Evolutionary conservation across 2,888 invertebrate genomes (phyloP).

Genomic region (Hydropsyche betteni): DNA sequence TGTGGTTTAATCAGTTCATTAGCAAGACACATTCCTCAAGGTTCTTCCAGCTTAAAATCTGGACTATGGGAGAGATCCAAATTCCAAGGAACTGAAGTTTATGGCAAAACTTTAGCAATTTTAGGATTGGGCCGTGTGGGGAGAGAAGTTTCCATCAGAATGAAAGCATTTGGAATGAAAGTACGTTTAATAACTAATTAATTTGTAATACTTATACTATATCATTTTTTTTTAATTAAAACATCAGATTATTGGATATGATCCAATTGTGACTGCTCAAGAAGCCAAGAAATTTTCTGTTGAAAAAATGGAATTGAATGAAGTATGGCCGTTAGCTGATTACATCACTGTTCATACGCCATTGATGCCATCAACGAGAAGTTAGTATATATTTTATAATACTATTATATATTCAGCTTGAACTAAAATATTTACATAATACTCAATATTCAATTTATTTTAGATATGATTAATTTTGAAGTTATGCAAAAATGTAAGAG

Average conservation of each 20-base stretch:
- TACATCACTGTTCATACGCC: constrained; percentile 98
- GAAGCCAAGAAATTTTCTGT: constrained; percentile 82
- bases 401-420: constrained; percentile 10
- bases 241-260: constrained; percentile 87
- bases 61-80: constrained; percentile 94
- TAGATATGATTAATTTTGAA: constrained; percentile 84
- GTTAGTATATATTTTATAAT: constrained; percentile 63
- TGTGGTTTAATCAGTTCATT: constrained; percentile 87
- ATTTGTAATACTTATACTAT: neutral
- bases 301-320: constrained; percentile 79
- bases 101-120: constrained; percentile 91
- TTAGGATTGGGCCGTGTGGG: constrained; percentile 96
- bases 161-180: constrained; percentile 97
- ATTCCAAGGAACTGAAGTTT: constrained; percentile 86
- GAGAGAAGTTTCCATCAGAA: constrained; percentile 88
- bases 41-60: constrained; percentile 83
- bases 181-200: constrained; percentile 60
- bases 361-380: constrained; percentile 89
- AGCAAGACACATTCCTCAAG: constrained; percentile 85
- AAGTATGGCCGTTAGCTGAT: constrained; percentile 93
- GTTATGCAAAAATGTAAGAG: constrained; percentile 83
- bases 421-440: too few relatives aligned
- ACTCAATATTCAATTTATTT: constrained; percentile 54
- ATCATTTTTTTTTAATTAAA: constrained; percentile 46
- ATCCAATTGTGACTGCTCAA: constrained; percentile 86